These are phyloP conservation scores for Zeuzera pyrina DNA, from an alignment of 2,888 invertebrate genomes.

Conservation along the genomic window DNA sequence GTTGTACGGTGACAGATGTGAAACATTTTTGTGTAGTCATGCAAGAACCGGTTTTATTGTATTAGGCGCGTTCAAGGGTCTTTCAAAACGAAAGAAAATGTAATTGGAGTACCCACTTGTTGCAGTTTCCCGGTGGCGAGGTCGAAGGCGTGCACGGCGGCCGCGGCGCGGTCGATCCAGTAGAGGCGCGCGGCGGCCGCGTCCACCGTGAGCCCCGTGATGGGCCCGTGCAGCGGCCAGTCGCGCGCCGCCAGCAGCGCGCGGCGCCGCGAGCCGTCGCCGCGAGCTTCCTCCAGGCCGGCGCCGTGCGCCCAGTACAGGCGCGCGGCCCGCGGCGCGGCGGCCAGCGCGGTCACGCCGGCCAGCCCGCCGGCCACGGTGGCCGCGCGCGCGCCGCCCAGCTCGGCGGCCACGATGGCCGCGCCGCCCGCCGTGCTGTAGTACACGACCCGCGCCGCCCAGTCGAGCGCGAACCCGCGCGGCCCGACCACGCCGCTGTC, in stretches of 20 bases:
- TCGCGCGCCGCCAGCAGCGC: conserved; percentile 28
- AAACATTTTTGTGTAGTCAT: no score
- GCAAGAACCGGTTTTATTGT: no score
- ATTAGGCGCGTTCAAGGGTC: no score
- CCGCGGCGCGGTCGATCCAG: conserved; percentile 69
- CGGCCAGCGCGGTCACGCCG: conserved; percentile 77
- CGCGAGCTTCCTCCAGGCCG: conserved; percentile 74
- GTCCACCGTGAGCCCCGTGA: conserved; percentile 67
- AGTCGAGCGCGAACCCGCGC: conserved; percentile 86
- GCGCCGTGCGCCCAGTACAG: conserved; percentile 73
- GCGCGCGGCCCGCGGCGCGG: conserved; percentile 75
- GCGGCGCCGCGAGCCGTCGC: conserved; percentile 75
- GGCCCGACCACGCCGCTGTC: conserved; percentile 78
- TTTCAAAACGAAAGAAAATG: no score
- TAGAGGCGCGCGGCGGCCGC: conserved; percentile 75
- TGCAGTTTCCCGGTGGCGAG: conserved; percentile 41
- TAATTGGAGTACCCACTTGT: no score
- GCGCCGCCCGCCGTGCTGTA: conserved; percentile 74
- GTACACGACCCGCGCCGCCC: conserved; percentile 84
- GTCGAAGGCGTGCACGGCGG: conserved; percentile 75
- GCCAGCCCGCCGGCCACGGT: conserved; percentile 43
- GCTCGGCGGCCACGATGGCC: conserved; percentile 79
- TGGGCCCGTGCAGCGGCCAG: conserved; percentile 35
- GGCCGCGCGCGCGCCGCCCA: conserved; percentile 80
- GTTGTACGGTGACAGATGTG: no score